Base-by-base conservation (phyloP, 1,140 invertebrate species). In the Zeugodacus cucurbitae region DNA sequence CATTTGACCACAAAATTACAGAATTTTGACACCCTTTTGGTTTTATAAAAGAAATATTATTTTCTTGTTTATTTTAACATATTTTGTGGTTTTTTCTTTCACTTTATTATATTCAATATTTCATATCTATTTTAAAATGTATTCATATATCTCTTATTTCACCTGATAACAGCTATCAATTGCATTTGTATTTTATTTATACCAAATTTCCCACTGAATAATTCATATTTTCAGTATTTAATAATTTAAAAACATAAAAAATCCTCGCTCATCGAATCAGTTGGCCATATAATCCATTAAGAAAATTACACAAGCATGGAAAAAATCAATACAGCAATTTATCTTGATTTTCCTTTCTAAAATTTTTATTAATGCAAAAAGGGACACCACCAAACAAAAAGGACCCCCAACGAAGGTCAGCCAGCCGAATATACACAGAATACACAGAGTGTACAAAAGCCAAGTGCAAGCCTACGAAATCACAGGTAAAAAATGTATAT, bases 271-370 rank as follows among this genome's bases (percentile, higher is more conserved):
- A 67, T 7, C 20, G 64, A 29, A 34, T 32, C 48, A 14, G 3
- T 8, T 14, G 26, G n/a, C 20, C 34, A 22, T 37, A 41, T 74
- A 74, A 41, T 54, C 74, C 74, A 82, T 82, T 82, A 54, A 29
- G n/a, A 82, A 48, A 82, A 82, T 82, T 82, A 48, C 74, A 82
- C 74, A 44, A 82, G 37, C 74, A 29, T 74, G 17, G 20, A 82
- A 82, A 26, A 82, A 48, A 82, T 82, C 74, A 82, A 82, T 82
- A 82, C 34, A 10, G 1, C n/a, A 82, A 82, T 26, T 82, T 44
- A 48, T 82, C 41, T 48, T 82, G 74, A 82, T 82, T 82, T 26
- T n/a, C 74, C 44, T 29, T 74, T 82, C 44, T 82, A 48, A 48
- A 10, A 29, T 82, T 48, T 29, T 37, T 48, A 4, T 34, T 48